A percentile compares a stretch with the other conserved stretches of the same genome.
Evolutionary conservation across 2,113 vertebrate genomes (phyloP).

Genomic region (Clarias macrocephalus): DNA sequence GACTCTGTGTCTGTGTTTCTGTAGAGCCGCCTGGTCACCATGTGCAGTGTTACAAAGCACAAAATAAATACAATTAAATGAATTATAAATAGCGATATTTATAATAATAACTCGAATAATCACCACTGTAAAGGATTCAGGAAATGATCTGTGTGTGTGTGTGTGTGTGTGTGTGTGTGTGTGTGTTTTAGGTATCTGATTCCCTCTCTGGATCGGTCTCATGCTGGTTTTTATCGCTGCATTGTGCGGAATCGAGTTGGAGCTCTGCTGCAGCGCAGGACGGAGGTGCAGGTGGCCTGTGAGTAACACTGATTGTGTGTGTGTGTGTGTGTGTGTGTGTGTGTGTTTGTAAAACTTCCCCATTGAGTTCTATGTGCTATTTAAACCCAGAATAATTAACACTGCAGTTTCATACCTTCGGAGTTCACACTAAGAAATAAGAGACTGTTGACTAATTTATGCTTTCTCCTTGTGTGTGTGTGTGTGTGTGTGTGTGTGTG

Average conservation of each 20-base stretch:
- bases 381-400: constrained; percentile 5
- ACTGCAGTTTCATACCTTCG: not conserved
- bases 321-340: constrained; percentile 32
- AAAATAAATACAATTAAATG: not conserved
- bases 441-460: not conserved
- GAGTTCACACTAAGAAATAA: constrained; percentile 9
- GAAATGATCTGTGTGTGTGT: constrained; percentile 20
- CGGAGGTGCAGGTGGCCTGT: constrained; percentile 97
- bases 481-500: constrained; percentile 5
- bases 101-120: not conserved
- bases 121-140: not conserved
- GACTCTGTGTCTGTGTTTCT: not conserved
- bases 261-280: constrained; percentile 90
- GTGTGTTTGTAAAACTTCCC: not conserved
- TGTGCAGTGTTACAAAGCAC: too few species aligned
- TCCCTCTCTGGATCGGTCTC: constrained; percentile 90
- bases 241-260: constrained; percentile 94
- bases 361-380: not conserved
- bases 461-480: not conserved
- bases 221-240: constrained; percentile 94
- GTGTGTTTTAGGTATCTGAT: constrained; percentile 87
- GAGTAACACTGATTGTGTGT: constrained; percentile 70
- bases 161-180: constrained; percentile 48
- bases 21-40: not conserved
- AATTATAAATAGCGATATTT: not conserved